Base-by-base conservation (phyloP, 2,113 vertebrate species). In the Notarius lentiginosus region DNA sequence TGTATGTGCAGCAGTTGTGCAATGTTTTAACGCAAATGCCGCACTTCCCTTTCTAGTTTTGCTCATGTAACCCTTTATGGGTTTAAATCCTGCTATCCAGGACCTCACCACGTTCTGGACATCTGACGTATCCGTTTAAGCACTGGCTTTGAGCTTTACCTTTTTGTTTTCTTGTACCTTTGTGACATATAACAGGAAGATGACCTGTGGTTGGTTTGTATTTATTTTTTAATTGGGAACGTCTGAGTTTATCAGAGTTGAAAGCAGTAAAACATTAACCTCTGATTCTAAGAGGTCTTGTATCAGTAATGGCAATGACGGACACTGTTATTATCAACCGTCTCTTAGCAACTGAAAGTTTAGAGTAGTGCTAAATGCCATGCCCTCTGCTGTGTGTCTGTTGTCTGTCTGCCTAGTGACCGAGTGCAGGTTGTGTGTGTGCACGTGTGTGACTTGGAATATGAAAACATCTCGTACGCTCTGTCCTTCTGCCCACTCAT, bases 261-360 rank as follows among this genome's bases (percentile, higher is more conserved):
- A 72, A 86, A 89, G 86, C 85, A 89, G 90, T 80, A 75, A 75
- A 90, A 85, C 68, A 30, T 41, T 72, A 83, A 86, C 84, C 79
- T 87, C 80, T 49, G 80, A 92, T 87, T 92, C 82, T 88, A 83
- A 84, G 90, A 88, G 87, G 89, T 88, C 84, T 83, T 89, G 89
- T 90, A 91, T 83, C 87, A 90, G 88, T 92, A 91, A 89, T 89
- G 87, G 90, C 91, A 93, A 85, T 91, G 75, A 51, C 68, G n/a
- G 90, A 55, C 85, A 79, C 49, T 93, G 94, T 94, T 94, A 85
- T 92, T 93, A 92, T 92, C 92, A 92, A 85, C 88, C 1, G 93
- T 94, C 87, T 93, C 94, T 92, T 92, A 94, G 94, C 94, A 95
- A 95, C 95, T 15, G 91, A 76, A 90, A 91, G 88, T 89, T 92